A percentile compares a stretch with the other conserved stretches of the same genome.
phyloP scores from a whole-genome alignment of 2,113 vertebrate species.

The Stictonetta naevosa region DNA sequence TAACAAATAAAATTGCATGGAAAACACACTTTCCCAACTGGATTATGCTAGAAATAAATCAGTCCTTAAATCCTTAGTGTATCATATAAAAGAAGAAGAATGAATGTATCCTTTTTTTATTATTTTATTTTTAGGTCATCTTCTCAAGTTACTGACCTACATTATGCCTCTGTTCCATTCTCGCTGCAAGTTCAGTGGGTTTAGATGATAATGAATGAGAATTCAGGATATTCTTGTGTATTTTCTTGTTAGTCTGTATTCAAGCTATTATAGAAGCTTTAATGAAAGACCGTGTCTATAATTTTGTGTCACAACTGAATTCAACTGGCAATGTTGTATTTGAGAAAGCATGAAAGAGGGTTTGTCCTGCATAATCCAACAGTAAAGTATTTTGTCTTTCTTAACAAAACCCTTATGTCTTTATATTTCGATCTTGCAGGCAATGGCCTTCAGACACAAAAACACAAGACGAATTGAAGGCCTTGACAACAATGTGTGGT shows the following conservation, averaged over 20 bases:
- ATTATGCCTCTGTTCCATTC: background rate
- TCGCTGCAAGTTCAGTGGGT: background rate
- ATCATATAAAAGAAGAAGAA: background rate
- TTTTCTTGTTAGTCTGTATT: constrained; percentile 19
- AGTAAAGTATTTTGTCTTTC: constrained; percentile 14
- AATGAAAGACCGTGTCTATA: constrained; percentile 14
- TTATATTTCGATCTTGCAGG: constrained; percentile 71
- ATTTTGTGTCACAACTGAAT: background rate
- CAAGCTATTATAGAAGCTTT: constrained; percentile 1
- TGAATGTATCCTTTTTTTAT: background rate
- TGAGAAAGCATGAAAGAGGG: background rate
- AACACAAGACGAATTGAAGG: constrained; percentile 91
- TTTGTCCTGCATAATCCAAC: constrained; percentile 1
- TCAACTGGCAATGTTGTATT: constrained; percentile 5
- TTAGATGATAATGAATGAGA: background rate
- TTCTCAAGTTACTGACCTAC: background rate
- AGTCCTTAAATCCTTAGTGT: background rate
- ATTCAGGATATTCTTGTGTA: background rate
- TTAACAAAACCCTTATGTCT: constrained; percentile 47
- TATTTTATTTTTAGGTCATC: background rate
- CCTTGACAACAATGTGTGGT: constrained; percentile 94
- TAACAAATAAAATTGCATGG: background rate
- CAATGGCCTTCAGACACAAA: constrained; percentile 84
- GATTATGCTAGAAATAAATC: background rate
- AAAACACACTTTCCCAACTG: background rate